Evolutionary conservation across 1,140 invertebrate species (phyloP), one percentile per base, ranked within the genome.

Genomic region (Dolichoris vasculosae): DNA sequence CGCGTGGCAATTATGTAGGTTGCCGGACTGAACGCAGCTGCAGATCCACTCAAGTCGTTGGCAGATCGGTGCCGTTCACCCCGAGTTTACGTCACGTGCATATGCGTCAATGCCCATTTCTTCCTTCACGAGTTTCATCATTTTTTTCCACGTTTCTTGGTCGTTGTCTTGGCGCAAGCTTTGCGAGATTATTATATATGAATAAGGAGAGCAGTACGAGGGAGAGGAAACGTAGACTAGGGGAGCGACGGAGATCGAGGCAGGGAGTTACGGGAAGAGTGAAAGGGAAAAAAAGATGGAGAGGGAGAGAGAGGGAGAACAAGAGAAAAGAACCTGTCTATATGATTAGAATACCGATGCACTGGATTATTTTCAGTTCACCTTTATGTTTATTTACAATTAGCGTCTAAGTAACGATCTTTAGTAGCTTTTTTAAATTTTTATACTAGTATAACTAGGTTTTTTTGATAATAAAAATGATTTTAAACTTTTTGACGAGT

Each of bases 1-100:
- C 86, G 88, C 87, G 85, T 87, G 87, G 88, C 88, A 90, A 91
- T 91, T 90, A 91, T 90, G 90, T 91, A 91, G 90, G 90, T 90
- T 90, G 90, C 89, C 87, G 83, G 78, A 67, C 35, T 48, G 17
- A 69, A 15, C 51, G 55, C 63, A 73, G 67, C 64, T 32, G 80
- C 23, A 82, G 83, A 86, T 86, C 82, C 84, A 84, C 82, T 67
- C 59, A 32, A 23, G 63, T n/a, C 11, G 40, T 75, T 75, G 6
- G 35, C 43, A 17, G 48, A 51, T 35, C 38, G 83, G 67, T 87
- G 86, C 79, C 75, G 81, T 85, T 85, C 75, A 82, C 77, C 84
- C 59, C 73, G 69, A 40, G n/a, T 26, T 38, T 38, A 26, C 35
- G 69, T 59, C 55, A 51, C 51, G 59, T 69, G n/a, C 38, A 32